Evolutionary conservation across 2,888 invertebrate genomes (phyloP).

Genomic region (Heliconius erato): DNA sequence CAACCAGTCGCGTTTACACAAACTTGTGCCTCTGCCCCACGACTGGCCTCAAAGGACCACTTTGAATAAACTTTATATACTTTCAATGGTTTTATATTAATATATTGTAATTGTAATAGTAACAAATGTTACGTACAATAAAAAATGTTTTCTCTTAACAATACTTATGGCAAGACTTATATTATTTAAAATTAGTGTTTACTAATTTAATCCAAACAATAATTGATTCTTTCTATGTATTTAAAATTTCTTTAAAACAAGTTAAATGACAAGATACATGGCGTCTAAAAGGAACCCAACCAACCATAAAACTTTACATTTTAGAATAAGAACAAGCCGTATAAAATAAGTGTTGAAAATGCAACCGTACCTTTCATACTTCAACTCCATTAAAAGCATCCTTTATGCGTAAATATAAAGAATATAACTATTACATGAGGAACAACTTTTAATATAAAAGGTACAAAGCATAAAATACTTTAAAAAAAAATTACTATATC

Average conservation of each 20-base stretch:
- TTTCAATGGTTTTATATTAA: no score
- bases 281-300: not conserved
- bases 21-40: not conserved
- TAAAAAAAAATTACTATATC: conserved; percentile 10
- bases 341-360: conserved; percentile 28
- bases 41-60: no score
- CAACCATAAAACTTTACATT: not conserved
- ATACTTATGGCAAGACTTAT: no score
- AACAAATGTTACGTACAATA: no score
- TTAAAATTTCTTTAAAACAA: not conserved
- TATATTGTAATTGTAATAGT: no score
- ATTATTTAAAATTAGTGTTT: no score
- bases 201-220: no score
- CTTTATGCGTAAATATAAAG: conserved; percentile 19
- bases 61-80: no score
- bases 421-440: conserved; percentile 16
- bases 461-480: conserved; percentile 15
- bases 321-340: conserved; percentile 19
- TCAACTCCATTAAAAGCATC: conserved; percentile 23
- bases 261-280: not conserved
- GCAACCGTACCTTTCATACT: conserved; percentile 18
- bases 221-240: not conserved
- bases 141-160: no score
- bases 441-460: conserved; percentile 20
- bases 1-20: not conserved